These are phyloP conservation scores for Indri indri DNA, from an alignment of 2,113 vertebrate species.

Conservation along the genomic window DNA sequence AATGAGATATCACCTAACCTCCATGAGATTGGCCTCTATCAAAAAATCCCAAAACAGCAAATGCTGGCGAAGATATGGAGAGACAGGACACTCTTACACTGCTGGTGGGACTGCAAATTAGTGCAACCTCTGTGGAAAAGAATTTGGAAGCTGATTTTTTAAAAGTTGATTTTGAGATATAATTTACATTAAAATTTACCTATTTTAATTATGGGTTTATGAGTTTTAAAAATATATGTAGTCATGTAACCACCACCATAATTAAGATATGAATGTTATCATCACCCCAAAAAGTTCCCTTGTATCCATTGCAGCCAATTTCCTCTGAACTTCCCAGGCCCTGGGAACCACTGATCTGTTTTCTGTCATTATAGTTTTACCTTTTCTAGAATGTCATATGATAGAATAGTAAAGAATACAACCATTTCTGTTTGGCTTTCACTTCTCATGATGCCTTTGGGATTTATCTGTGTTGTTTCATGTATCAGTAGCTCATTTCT, in stretches of 20 bases:
- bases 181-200: neutral
- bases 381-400: neutral
- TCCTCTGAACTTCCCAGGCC: neutral
- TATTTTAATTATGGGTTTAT: neutral
- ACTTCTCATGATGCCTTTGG: neutral
- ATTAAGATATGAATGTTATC: neutral
- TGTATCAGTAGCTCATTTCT: neutral
- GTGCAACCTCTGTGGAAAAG: too few relatives aligned
- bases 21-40: too few relatives aligned
- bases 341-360: neutral
- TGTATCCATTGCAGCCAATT: neutral
- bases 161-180: neutral
- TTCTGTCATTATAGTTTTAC: neutral
- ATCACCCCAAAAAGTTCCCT: neutral
- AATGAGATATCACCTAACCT: too few relatives aligned
- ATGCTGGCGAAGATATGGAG: too few relatives aligned
- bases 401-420: neutral
- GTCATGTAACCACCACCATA: too few relatives aligned
- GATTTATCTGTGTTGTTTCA: neutral
- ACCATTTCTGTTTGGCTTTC: neutral
- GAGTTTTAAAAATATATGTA: neutral
- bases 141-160: neutral
- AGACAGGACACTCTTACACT: too few relatives aligned
- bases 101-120: too few relatives aligned
- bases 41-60: too few relatives aligned